Conservation (phyloP, 1,140 invertebrate genomes). For the Penaeus vannamei region DNA sequence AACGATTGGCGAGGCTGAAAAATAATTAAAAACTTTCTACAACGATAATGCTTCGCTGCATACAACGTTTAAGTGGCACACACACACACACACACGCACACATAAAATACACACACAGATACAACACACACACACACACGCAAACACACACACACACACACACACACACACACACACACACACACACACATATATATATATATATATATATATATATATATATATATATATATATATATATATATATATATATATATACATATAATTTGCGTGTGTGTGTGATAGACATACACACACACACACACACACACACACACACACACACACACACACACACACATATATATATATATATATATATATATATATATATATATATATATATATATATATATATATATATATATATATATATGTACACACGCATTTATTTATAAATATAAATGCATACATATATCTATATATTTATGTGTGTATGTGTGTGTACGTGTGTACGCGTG, state of each 20-base stretch:
- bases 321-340: background rate
- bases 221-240: constrained; percentile 29
- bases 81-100: background rate
- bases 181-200: background rate
- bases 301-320: background rate
- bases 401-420: background rate
- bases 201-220: constrained; percentile 31
- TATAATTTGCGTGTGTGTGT: constrained; percentile 1
- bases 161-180: background rate
- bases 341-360: constrained; percentile 3
- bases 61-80: background rate
- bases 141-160: background rate
- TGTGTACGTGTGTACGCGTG: background rate
- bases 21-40: too few species aligned
- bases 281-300: background rate
- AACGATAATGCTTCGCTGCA: too few species aligned
- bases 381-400: constrained; percentile 33
- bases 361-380: constrained; percentile 17
- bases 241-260: constrained; percentile 22
- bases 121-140: background rate
- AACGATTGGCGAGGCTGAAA: too few species aligned
- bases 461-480: constrained; percentile 3
- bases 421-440: background rate
- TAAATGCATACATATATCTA: constrained; percentile 1
- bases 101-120: background rate